These are phyloP conservation scores for Drosophila maculinotata DNA, from an alignment of 2,888 invertebrate genomes.

Conservation along the genomic window DNA sequence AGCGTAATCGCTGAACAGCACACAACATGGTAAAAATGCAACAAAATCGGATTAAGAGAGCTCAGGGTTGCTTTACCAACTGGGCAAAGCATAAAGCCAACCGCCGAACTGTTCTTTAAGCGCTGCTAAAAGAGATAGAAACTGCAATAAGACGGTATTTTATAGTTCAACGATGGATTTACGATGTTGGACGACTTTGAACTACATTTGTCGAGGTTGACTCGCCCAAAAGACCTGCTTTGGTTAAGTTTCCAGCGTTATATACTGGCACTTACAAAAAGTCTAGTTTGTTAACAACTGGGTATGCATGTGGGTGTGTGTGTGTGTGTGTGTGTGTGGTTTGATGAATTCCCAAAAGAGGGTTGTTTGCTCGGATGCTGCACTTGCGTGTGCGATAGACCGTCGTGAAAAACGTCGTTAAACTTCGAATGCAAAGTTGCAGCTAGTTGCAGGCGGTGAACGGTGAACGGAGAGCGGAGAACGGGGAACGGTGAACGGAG, in stretches of 20 bases:
- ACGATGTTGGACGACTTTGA: conserved; percentile 75
- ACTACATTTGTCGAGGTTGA: conserved; percentile 72
- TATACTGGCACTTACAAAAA: conserved; percentile 27
- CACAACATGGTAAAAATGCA: conserved; percentile 66
- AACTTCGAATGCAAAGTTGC: conserved; percentile 52
- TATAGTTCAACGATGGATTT: conserved; percentile 81
- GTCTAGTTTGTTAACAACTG: conserved; percentile 58
- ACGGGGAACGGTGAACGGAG: too few relatives aligned
- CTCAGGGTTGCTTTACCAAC: conserved; percentile 68
- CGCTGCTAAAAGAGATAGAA: conserved; percentile 68
- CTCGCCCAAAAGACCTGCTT: conserved; percentile 27
- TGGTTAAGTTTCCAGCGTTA: conserved; percentile 37
- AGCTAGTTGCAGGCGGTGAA: conserved; percentile 7
- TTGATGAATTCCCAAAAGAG: conserved; percentile 5
- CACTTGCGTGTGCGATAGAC: conserved; percentile 55
- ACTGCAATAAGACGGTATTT: conserved; percentile 79
- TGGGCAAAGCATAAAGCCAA: conserved; percentile 67
- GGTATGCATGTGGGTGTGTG: conserved; percentile 9
- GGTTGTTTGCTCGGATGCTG: conserved; percentile 26
- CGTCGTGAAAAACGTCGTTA: conserved; percentile 56
- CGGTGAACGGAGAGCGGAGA: too few relatives aligned
- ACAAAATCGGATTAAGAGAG: conserved; percentile 77
- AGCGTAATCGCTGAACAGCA: conserved; percentile 67
- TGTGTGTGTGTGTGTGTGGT: not conserved
- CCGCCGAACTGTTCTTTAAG: conserved; percentile 56